These are phyloP conservation scores for Accipiter cooperii DNA, from an alignment of 2,113 vertebrate genomes.

Conservation along the genomic window DNA sequence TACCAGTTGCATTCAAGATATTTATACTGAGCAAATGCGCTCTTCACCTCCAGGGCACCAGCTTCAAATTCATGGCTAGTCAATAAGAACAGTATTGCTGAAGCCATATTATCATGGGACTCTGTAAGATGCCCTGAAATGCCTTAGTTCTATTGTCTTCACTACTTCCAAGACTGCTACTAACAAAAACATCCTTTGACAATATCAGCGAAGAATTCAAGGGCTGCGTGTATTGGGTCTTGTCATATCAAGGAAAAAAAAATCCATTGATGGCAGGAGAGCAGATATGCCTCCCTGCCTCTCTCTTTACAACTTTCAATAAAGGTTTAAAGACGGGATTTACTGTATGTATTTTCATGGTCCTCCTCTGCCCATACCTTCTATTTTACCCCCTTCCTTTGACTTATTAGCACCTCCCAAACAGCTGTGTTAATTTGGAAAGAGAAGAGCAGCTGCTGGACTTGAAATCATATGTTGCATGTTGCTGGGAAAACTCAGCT, in stretches of 20 bases:
- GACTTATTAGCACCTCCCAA: not conserved
- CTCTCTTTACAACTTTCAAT: not conserved
- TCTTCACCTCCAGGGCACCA: not conserved
- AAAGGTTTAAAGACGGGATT: not conserved
- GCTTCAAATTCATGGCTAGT: not conserved
- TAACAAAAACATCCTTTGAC: not conserved
- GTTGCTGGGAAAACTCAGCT: not conserved
- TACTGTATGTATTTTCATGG: not conserved
- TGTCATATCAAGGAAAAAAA: not conserved
- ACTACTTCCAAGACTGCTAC: not conserved
- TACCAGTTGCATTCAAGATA: not conserved
- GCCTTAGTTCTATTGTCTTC: not conserved
- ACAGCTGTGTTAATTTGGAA: not conserved
- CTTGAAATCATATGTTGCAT: slow-evolving; percentile 3
- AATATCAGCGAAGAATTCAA: not conserved
- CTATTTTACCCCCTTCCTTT: not conserved
- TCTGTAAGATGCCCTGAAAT: not conserved
- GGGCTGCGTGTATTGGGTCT: not conserved
- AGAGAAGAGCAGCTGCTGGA: slow-evolving; percentile 13
- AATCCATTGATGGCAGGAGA: not conserved
- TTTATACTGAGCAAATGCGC: not conserved
- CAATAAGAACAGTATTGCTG: not conserved
- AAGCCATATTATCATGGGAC: not conserved
- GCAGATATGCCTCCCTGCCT: not conserved
- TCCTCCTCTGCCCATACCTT: not conserved